Base-by-base conservation (phyloP, 2,797 vertebrate genomes). In the Octomys mimax region DNA sequence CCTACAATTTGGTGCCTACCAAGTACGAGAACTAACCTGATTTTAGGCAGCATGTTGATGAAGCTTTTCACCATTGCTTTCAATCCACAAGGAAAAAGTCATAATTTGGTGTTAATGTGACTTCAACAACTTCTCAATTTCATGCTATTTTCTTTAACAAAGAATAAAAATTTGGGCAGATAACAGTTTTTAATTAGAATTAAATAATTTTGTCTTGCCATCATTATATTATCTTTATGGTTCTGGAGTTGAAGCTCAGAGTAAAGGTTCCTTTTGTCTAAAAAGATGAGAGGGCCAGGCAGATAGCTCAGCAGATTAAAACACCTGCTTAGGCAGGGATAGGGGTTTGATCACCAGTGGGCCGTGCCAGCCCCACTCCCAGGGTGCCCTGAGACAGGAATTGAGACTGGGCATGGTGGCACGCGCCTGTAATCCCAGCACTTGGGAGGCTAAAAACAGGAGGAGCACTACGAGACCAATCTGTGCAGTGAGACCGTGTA, bases 191-290 rank as follows among this genome's bases (percentile, higher is more conserved):
- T 61, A 77, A 81, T 66, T 84, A 33, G 10, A 89, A 93, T 87
- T 91, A 64, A 62, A 68, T 61, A 83, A 83, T 42, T 90, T 93
- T 83, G 92, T 42, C 49, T 49, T 49, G 49, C 42, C 42, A 42
- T 87, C 52, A 70, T 18, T 61, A 19, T 70, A 68, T 75, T 92
- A 92, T 42, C 94, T 86, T 75, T 75, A 75, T 46, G 39, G 73
- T 75, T 77, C 79, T 52, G 61, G 75, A 42, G 39, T 33, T 70
- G 78, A 46, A 54, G 61, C 57, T 31, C 61, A 86, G 68, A 81
- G 24, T 42, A 73, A 26, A 57, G 39, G 2, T 73, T 12, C 21
- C 31, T 75, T 75, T 75, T 28, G 28, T 18, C 42, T 75, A 16
- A 75, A 75, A 75, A 75, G 24, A 57, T 57, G 16, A 18, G 16